phyloP scores from a whole-genome alignment of 2,888 invertebrate genomes.

The Lycocerus yunnanus region DNA sequence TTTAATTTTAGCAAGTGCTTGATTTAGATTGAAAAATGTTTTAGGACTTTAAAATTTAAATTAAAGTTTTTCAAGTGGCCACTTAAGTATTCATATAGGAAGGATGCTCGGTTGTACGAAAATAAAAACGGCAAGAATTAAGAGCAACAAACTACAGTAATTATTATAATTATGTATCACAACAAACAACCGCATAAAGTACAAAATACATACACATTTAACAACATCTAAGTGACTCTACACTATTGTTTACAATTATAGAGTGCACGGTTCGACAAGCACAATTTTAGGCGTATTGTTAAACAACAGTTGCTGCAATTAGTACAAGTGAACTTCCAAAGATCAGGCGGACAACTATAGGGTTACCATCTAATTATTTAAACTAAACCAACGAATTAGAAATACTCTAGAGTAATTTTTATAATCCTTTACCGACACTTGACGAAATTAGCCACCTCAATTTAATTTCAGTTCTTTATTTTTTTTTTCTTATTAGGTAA shows the following conservation, averaged over 20 bases:
- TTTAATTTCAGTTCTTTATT: neutral
- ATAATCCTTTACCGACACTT: neutral
- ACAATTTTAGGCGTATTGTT: constrained; percentile 35
- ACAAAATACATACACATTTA: constrained; percentile 31
- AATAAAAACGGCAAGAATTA: constrained; percentile 30
- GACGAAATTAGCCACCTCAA: neutral
- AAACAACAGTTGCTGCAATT: constrained; percentile 39
- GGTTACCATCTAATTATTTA: constrained; percentile 16
- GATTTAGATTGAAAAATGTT: neutral
- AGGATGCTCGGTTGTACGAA: constrained; percentile 7
- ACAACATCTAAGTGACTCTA: constrained; percentile 19
- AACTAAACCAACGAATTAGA: constrained; percentile 6
- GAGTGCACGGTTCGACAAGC: constrained; percentile 40
- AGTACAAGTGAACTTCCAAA: constrained; percentile 35
- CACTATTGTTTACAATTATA: constrained; percentile 42
- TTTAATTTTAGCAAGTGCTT: constrained; percentile 9
- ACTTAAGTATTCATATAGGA: neutral
- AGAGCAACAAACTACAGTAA: constrained; percentile 27
- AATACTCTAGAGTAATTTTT: neutral
- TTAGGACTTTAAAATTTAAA: neutral
- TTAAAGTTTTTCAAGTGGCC: constrained; percentile 4
- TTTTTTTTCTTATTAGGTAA: neutral
- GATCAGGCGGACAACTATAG: constrained; percentile 22
- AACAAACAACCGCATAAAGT: constrained; percentile 33
- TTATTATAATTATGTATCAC: constrained; percentile 27